A percentile compares a stretch with the other conserved stretches of the same genome.
These are phyloP conservation scores for Fregetta grallaria DNA, from an alignment of 2,113 vertebrate genomes.

Conservation along the genomic window DNA sequence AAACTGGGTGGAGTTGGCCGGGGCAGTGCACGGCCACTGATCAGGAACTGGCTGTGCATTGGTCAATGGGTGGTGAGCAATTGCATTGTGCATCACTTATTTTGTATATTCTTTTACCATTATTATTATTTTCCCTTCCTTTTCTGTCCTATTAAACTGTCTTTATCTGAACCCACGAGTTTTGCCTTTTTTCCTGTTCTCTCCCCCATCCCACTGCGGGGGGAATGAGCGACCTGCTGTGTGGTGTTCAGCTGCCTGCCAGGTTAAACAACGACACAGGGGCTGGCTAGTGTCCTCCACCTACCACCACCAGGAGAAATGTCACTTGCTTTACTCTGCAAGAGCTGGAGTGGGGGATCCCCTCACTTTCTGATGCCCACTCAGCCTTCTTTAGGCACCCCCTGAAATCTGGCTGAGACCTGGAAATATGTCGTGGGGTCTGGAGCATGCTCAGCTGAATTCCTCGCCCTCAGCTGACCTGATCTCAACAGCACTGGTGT, in stretches of 20 bases:
- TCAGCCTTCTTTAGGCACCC: background rate
- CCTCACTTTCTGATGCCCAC: background rate
- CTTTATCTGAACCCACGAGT: background rate
- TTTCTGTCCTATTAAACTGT: background rate
- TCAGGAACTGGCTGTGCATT: background rate
- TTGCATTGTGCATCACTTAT: background rate
- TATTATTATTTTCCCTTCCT: background rate
- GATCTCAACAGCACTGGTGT: background rate
- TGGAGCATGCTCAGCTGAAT: background rate
- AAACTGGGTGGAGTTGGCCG: too few species aligned
- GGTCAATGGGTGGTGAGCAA: background rate
- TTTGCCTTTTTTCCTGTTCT: background rate
- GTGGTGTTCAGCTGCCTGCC: background rate
- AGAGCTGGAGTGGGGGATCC: background rate
- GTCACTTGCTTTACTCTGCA: background rate
- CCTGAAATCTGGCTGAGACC: background rate
- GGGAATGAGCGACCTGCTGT: background rate
- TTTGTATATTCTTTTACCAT: background rate
- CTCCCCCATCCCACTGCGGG: background rate
- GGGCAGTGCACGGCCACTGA: accelerated
- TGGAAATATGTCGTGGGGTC: accelerated
- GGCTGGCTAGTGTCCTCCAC: background rate
- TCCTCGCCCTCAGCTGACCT: background rate
- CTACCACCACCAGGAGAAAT: background rate
- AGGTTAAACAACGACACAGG: background rate